phyloP scores from a whole-genome alignment of 2,797 vertebrate species.

The Eupleurogrammus muticus region DNA sequence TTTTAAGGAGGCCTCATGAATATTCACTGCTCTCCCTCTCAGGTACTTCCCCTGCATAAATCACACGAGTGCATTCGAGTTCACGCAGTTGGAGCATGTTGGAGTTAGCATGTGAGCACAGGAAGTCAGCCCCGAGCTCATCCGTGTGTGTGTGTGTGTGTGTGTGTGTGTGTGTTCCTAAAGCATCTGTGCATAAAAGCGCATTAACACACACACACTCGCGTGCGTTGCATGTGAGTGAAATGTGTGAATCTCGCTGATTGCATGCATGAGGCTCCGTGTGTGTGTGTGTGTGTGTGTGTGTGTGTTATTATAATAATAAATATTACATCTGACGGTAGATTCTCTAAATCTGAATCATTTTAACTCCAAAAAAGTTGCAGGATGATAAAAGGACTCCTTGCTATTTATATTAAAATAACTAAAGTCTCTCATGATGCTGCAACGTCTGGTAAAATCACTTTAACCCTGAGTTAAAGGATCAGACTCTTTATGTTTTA shows the following conservation, averaged over 20 bases:
- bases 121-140: conserved; percentile 16
- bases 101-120: conserved; percentile 52
- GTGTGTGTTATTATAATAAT: conserved; percentile 48
- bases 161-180: conserved; percentile 12
- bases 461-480: too few relatives aligned
- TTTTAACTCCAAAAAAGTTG: not conserved
- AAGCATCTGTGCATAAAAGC: conserved; percentile 46
- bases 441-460: too few relatives aligned
- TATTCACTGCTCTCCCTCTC: conserved; percentile 39
- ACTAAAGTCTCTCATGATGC: too few relatives aligned
- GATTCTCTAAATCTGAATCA: too few relatives aligned
- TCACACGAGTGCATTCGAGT: conserved; percentile 28
- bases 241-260: not conserved
- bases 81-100: conserved; percentile 39
- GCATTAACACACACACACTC: conserved; percentile 16
- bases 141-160: conserved; percentile 21
- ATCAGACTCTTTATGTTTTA: too few relatives aligned
- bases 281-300: not conserved
- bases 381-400: too few relatives aligned
- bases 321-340: conserved; percentile 63
- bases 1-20: conserved; percentile 47
- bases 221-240: not conserved
- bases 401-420: too few relatives aligned
- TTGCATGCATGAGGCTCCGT: conserved; percentile 7
- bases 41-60: conserved; percentile 35